Evolutionary conservation across 2,113 vertebrate genomes (phyloP).

Genomic region (Poecilia latipinna): DNA sequence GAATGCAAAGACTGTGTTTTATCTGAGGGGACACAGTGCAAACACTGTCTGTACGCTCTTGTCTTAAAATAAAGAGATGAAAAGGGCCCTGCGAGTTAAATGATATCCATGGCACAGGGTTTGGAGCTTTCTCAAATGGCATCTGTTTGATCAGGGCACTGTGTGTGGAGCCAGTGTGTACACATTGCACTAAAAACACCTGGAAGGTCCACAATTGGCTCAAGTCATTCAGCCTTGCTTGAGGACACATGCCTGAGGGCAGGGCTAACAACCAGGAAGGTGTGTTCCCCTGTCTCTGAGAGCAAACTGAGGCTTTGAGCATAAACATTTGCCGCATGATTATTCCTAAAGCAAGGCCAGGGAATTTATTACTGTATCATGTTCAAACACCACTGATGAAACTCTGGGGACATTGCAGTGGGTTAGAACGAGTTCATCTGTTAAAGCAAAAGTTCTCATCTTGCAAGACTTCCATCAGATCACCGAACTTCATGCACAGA

Average conservation of each 20-base stretch:
- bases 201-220: slow-evolving; percentile 41
- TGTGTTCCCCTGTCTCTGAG: slow-evolving; percentile 7
- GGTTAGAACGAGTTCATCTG: not conserved
- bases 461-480: slow-evolving; percentile 3
- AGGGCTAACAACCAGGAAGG: slow-evolving; percentile 11
- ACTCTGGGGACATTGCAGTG: not conserved
- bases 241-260: slow-evolving; percentile 15
- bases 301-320: slow-evolving; percentile 14
- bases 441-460: not conserved
- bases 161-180: slow-evolving; percentile 9
- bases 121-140: slow-evolving; percentile 63
- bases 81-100: slow-evolving; percentile 58
- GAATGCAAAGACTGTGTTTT: slow-evolving; percentile 80
- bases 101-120: slow-evolving; percentile 62
- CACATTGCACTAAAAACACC: slow-evolving; percentile 20
- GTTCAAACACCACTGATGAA: slow-evolving; percentile 30
- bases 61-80: slow-evolving; percentile 80
- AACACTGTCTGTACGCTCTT: slow-evolving; percentile 70
- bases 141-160: slow-evolving; percentile 63
- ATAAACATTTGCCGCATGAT: slow-evolving; percentile 51
- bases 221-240: not conserved
- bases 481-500: slow-evolving; percentile 17
- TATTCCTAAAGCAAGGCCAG: slow-evolving; percentile 48
- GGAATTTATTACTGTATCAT: slow-evolving; percentile 35
- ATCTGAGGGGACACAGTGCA: slow-evolving; percentile 74